phyloP scores from a whole-genome alignment of 2,888 invertebrate species.

The Drosophila fungiperda region DNA sequence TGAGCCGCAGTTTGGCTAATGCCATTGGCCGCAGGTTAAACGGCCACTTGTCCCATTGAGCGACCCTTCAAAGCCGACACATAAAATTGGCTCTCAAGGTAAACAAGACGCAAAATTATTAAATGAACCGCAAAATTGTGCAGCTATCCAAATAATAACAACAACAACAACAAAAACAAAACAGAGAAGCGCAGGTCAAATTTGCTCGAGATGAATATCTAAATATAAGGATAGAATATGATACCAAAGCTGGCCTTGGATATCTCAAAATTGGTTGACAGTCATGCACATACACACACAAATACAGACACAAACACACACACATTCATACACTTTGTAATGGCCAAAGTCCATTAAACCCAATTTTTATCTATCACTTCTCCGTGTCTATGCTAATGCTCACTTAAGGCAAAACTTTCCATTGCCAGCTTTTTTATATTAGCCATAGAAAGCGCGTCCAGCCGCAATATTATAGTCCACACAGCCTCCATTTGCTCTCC shows the following conservation, averaged over 20 bases:
- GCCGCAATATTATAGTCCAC: slow-evolving; percentile 42
- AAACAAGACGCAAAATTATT: slow-evolving; percentile 75
- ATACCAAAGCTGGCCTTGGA: slow-evolving; percentile 40
- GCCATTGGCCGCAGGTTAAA: slow-evolving; percentile 69
- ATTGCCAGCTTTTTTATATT: slow-evolving; percentile 44
- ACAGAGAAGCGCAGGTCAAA: not conserved
- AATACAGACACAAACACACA: slow-evolving; percentile 2
- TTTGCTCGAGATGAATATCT: slow-evolving; percentile 56
- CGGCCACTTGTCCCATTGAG: slow-evolving; percentile 31
- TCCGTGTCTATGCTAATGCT: slow-evolving; percentile 46
- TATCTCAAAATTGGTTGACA: slow-evolving; percentile 20
- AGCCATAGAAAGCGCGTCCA: slow-evolving; percentile 54
- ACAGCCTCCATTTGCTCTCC: slow-evolving; percentile 9
- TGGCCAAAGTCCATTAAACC: slow-evolving; percentile 40
- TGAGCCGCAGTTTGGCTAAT: slow-evolving; percentile 44
- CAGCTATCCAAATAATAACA: slow-evolving; percentile 51
- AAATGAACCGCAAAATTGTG: slow-evolving; percentile 81
- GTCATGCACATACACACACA: not conserved
- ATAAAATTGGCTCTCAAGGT: slow-evolving; percentile 60
- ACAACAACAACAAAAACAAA: slow-evolving; percentile 3
- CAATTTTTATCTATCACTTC: slow-evolving; percentile 35
- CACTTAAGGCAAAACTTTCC: slow-evolving; percentile 54
- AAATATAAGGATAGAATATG: slow-evolving; percentile 50
- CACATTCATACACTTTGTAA: slow-evolving; percentile 26
- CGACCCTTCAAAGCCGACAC: slow-evolving; percentile 43